A percentile compares a stretch with the other conserved stretches of the same genome.
These are phyloP conservation scores for Ormyrus thymus DNA, from an alignment of 2,888 invertebrate species.

Conservation along the genomic window DNA sequence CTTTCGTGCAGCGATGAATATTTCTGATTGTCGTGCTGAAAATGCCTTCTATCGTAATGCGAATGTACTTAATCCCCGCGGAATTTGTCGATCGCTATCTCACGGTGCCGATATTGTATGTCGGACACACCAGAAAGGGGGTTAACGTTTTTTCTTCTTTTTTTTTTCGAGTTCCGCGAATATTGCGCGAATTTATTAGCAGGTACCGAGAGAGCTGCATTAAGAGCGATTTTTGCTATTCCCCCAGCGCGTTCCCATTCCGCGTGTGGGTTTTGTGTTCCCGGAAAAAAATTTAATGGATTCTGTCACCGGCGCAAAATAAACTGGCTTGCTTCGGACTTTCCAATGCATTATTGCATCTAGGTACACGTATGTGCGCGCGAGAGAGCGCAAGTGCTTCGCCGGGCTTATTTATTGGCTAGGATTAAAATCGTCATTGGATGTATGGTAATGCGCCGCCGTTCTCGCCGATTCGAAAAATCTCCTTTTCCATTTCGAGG, in stretches of 20 bases:
- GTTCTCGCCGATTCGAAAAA: neutral
- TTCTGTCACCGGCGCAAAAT: conserved; percentile 26
- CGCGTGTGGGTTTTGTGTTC: neutral
- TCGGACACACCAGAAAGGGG: neutral
- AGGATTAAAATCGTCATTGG: neutral
- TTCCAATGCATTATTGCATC: neutral
- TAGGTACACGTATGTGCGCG: neutral
- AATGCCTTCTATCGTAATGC: neutral
- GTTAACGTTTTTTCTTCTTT: neutral
- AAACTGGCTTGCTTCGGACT: conserved; percentile 18
- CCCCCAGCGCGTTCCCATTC: neutral
- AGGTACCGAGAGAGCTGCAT: too few species aligned
- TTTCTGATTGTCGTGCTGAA: neutral
- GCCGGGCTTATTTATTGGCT: conserved; percentile 12
- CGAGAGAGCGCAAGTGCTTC: neutral
- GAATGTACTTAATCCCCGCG: neutral
- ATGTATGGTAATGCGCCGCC: neutral
- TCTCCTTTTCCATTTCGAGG: neutral
- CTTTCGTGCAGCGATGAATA: too few species aligned
- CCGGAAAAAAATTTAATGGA: conserved; percentile 28
- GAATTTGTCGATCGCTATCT: conserved; percentile 47
- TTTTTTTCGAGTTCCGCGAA: neutral
- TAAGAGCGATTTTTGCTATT: too few species aligned
- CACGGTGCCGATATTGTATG: conserved; percentile 17
- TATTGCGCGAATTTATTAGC: too few species aligned